phyloP scores from a whole-genome alignment of 2,888 invertebrate species.

The Chaetogeoica ovagalla region DNA sequence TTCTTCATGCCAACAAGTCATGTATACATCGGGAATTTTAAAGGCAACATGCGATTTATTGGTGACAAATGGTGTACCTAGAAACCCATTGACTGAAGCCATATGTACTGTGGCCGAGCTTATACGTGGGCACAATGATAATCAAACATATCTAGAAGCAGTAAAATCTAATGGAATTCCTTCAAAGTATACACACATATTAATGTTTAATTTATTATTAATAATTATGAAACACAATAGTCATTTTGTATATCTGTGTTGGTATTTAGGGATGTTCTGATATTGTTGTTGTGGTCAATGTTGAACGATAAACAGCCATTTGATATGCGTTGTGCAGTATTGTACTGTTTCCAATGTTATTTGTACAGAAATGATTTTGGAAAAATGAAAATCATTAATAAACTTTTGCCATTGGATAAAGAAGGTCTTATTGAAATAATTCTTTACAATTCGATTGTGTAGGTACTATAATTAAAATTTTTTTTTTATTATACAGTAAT shows the following conservation, averaged over 20 bases:
- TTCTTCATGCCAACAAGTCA: constrained; percentile 80
- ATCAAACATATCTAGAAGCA: constrained; percentile 88
- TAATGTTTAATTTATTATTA: background rate
- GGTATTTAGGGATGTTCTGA: constrained; percentile 77
- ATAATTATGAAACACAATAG: background rate
- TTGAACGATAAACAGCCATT: constrained; percentile 97
- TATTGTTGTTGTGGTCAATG: constrained; percentile 96
- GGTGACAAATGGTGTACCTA: constrained; percentile 95
- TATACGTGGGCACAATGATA: constrained; percentile 83
- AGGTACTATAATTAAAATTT: background rate
- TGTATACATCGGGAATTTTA: constrained; percentile 81
- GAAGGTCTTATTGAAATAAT: constrained; percentile 63
- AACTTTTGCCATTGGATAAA: constrained; percentile 83
- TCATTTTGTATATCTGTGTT: background rate
- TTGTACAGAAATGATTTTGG: constrained; percentile 89
- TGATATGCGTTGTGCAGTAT: constrained; percentile 83
- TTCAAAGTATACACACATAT: constrained; percentile 65
- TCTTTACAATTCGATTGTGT: background rate
- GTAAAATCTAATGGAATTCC: constrained; percentile 92
- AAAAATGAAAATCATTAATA: constrained; percentile 86
- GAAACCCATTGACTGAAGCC: constrained; percentile 93
- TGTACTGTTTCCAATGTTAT: constrained; percentile 97
- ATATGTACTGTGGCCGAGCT: constrained; percentile 94
- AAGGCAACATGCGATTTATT: constrained; percentile 84
- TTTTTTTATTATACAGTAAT: constrained; percentile 4